Conservation (phyloP, 2,888 invertebrate species). For the Dryobotodes eremita region DNA sequence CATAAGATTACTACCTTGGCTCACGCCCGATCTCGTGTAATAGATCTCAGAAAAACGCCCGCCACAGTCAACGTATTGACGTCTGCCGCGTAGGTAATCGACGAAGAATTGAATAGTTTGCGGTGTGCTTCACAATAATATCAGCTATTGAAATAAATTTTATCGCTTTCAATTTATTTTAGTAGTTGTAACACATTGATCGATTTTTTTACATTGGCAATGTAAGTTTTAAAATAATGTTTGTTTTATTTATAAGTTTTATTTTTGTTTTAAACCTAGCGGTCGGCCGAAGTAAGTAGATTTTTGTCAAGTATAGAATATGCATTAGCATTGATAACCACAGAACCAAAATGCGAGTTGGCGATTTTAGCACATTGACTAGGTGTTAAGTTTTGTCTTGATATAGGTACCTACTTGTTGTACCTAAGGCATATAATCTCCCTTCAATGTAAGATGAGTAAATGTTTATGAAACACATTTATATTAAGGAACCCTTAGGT, state of each 20-base stretch:
- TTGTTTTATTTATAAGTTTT: slow-evolving; percentile 2
- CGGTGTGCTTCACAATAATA: not conserved
- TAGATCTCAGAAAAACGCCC: too few species aligned
- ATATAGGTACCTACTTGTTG: not conserved
- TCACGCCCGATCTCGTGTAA: too few species aligned
- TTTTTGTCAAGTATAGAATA: not conserved
- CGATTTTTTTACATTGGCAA: not conserved
- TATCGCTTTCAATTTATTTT: slow-evolving; percentile 32
- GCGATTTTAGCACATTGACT: not conserved
- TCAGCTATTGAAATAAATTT: not conserved
- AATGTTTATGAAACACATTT: not conserved
- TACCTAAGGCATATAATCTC: not conserved
- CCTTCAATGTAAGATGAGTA: not conserved
- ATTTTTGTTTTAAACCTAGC: slow-evolving; percentile 14
- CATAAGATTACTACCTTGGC: too few species aligned
- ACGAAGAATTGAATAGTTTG: too few species aligned
- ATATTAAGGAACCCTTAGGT: not conserved
- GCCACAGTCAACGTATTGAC: too few species aligned
- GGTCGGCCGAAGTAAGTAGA: slow-evolving; percentile 23
- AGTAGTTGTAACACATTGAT: not conserved
- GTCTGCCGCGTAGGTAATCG: too few species aligned
- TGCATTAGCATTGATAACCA: not conserved
- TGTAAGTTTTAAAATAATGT: slow-evolving; percentile 21
- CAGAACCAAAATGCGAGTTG: not conserved
- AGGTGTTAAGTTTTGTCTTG: not conserved